Conservation (phyloP, 64 coral and sea anemone genomes). For the Porites australiensis region DNA sequence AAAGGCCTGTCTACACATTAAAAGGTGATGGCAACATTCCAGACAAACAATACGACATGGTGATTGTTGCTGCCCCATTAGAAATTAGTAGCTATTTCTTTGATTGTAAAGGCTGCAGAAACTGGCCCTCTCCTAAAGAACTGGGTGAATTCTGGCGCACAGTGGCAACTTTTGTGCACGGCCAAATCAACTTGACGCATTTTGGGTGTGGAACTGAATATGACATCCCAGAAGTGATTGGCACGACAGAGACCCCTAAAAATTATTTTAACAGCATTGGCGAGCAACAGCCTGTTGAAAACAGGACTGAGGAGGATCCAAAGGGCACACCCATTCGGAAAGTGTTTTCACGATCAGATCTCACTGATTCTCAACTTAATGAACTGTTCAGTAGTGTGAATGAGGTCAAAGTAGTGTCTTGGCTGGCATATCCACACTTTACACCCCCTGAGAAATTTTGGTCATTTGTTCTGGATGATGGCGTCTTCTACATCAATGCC, state of each 20-base stretch:
- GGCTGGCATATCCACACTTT: constrained; percentile 93
- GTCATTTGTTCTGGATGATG: constrained; percentile 93
- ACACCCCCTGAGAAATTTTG: constrained; percentile 84
- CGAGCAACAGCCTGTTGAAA: constrained; percentile 66
- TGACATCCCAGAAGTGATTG: constrained; percentile 76
- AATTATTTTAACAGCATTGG: constrained; percentile 95
- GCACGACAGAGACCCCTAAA: constrained; percentile 85
- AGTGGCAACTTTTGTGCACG: constrained; percentile 83
- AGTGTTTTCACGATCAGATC: constrained; percentile 79
- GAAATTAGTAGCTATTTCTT: constrained; percentile 73
- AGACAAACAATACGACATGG: constrained; percentile 72
- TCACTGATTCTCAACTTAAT: constrained; percentile 58
- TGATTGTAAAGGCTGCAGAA: constrained; percentile 75
- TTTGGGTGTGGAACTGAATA: constrained; percentile 71
- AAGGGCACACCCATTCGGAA: constrained; percentile 73
- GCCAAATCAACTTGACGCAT: constrained; percentile 62
- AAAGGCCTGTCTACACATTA: constrained; percentile 54
- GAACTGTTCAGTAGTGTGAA: constrained; percentile 58
- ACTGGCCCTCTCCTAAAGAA: constrained; percentile 71
- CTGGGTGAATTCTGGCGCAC: constrained; percentile 85
- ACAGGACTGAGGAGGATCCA: constrained; percentile 27
- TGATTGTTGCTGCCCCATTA: constrained; percentile 91
- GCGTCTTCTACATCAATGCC: constrained; percentile 96
- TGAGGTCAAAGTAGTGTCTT: constrained; percentile 63
- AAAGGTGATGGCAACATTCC: constrained; percentile 19